Conservation (phyloP, 2,797 vertebrate species). For the Enteromius thamalakanensis region DNA sequence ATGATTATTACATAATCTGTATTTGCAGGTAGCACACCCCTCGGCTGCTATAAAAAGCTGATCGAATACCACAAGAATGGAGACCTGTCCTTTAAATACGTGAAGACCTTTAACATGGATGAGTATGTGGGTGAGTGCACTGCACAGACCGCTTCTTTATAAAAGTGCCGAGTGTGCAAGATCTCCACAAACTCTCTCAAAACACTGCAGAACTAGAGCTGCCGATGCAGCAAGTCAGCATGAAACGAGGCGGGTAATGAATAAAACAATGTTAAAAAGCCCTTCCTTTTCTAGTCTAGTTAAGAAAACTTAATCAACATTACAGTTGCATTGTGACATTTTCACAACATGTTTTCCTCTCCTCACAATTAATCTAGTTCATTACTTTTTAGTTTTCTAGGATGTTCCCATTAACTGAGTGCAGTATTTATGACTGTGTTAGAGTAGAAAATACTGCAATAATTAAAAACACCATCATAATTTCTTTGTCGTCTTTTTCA, state of each 20-base stretch:
- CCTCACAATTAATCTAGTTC: not conserved
- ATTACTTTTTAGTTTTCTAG: not conserved
- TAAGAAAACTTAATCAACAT: not conserved
- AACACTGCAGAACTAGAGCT: not conserved
- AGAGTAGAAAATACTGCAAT: not conserved
- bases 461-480: not conserved
- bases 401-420: not conserved
- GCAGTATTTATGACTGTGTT: not conserved
- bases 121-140: slow-evolving; percentile 90
- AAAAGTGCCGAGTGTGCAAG: slow-evolving; percentile 11
- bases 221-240: not conserved
- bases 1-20: not conserved
- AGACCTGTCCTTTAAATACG: slow-evolving; percentile 93
- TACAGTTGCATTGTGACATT: not conserved
- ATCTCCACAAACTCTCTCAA: not conserved
- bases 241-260: not conserved
- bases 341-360: not conserved
- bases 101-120: slow-evolving; percentile 99
- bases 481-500: slow-evolving; percentile 57
- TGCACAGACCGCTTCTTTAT: not conserved
- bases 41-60: slow-evolving; percentile 93
- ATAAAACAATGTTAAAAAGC: not conserved
- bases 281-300: not conserved
- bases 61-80: slow-evolving; percentile 91
- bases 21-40: slow-evolving; percentile 88